Percentiles rank a stretch among this genome's conserved stretches.
These are phyloP conservation scores for Sarcophaga peregrina DNA, from an alignment of 1,140 invertebrate genomes.

Conservation along the genomic window DNA sequence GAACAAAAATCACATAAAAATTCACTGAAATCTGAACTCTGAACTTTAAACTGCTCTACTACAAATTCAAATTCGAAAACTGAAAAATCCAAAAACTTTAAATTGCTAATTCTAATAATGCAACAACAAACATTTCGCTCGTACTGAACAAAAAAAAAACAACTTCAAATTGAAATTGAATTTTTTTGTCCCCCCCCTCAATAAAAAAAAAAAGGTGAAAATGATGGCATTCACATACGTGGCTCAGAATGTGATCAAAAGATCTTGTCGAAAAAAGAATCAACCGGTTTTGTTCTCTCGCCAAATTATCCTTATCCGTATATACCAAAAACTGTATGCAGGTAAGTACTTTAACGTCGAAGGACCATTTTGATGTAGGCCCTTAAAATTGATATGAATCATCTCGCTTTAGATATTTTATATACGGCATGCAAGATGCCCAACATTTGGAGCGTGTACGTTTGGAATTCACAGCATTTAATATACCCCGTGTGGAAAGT, in stretches of 20 bases:
- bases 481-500: constrained; percentile 85
- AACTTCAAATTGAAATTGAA: neutral
- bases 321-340: constrained; percentile 93
- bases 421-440: constrained; percentile 95
- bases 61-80: neutral
- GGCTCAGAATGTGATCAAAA: constrained; percentile 98
- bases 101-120: neutral
- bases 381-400: neutral
- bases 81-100: neutral
- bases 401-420: constrained; percentile 82
- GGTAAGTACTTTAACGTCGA: constrained; percentile 65
- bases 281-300: constrained; percentile 89
- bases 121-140: constrained; percentile 18
- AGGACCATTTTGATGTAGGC: neutral
- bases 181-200: neutral
- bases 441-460: constrained; percentile 93
- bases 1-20: neutral
- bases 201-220: constrained; percentile 67
- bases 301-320: constrained; percentile 96
- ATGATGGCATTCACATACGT: constrained; percentile 90
- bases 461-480: constrained; percentile 87
- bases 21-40: neutral
- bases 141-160: constrained; percentile 5
- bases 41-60: neutral
- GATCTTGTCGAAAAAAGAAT: constrained; percentile 93